These are phyloP conservation scores for Notiomystis cincta DNA, from an alignment of 2,113 vertebrate genomes.

Conservation along the genomic window DNA sequence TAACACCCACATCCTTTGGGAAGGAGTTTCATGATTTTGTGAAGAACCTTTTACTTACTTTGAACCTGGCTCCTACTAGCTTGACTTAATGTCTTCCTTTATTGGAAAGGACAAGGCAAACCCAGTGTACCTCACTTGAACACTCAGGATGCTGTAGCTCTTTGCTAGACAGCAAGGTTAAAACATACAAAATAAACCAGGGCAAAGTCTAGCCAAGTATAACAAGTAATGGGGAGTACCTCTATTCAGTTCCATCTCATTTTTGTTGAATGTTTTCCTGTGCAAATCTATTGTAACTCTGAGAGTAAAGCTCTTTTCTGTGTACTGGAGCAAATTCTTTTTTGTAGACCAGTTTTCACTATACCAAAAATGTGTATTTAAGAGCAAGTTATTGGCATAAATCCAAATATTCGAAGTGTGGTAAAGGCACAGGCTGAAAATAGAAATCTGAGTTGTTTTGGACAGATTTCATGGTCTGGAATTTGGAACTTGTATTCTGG, in stretches of 20 bases:
- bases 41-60: not conserved
- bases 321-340: not conserved
- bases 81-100: not conserved
- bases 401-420: not conserved
- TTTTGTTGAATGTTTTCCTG: not conserved
- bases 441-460: not conserved
- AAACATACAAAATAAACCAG: not conserved
- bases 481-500: slow-evolving; percentile 2
- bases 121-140: not conserved
- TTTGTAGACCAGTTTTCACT: not conserved
- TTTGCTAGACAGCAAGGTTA: not conserved
- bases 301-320: not conserved
- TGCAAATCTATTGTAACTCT: not conserved
- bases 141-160: not conserved
- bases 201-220: not conserved
- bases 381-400: not conserved
- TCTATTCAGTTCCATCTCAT: not conserved
- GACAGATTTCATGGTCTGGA: not conserved
- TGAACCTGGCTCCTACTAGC: not conserved
- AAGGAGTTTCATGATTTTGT: not conserved
- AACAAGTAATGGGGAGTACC: not conserved
- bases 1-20: not conserved
- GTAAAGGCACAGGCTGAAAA: not conserved
- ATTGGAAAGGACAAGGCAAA: not conserved
- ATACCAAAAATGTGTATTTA: not conserved